Base-by-base conservation (phyloP, 2,888 invertebrate species). In the Stenurella melanura region DNA sequence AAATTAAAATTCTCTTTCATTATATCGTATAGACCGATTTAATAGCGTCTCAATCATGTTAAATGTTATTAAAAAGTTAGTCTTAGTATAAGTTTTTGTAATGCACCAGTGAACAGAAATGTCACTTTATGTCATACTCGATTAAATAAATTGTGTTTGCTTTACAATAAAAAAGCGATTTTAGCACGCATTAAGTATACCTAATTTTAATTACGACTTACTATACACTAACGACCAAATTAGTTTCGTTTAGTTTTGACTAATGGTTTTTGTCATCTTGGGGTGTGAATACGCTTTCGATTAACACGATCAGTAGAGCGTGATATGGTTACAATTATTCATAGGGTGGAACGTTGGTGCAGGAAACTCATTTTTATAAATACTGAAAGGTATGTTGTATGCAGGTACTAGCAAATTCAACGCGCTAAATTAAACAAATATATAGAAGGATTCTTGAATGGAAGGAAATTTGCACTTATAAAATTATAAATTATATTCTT, bases 41-140 rank as follows among this genome's bases (percentile, higher is more conserved):
- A 34, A 34, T 34, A 34, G 30, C 7, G 3, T 34, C 7, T 34
- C 30, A 34, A 9, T 34, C 30, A 7, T 34, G 2, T 34, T 6
- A 34, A 34, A 34, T 6, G 9, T 7, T 34, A 7, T 34, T 34
- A 34, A 34, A 50, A 50, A 61, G 11, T 30, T 30, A 61, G 30
- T 30, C 61, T 7, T n/a, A 61, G 34, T 26, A 1, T 17, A 54
- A 54, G 5, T 19, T 4, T 58, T 61, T 34, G 61, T 30, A 61
- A 61, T 30, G 61, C 61, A 61, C 12, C 34, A 30, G 34, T 61
- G 61, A 61, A 61, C 61, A 30, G 61, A 61, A 61, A 34, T 61
- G 61, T 61, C 61, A 61, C 61, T 61, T 61, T 61, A 30, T 30
- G 12, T 61, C 61, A 61, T 61, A 61, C 61, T 30, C 61, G 61